phyloP scores from a whole-genome alignment of 2,888 invertebrate genomes.

The Aporophyla lueneburgensis region DNA sequence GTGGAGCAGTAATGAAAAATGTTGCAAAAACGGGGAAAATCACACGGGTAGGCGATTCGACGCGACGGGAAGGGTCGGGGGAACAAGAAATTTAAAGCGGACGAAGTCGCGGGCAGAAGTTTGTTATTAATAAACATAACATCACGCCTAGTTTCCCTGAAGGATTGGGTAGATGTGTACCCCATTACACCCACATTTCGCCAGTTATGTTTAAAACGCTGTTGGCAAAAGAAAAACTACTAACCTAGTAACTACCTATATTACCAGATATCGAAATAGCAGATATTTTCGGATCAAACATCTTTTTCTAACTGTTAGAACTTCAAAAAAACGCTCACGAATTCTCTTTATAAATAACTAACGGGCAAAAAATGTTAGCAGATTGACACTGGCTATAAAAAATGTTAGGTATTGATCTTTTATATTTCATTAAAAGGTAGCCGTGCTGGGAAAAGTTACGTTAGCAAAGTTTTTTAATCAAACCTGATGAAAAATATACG shows the following conservation, averaged over 20 bases:
- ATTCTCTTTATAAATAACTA: conserved; percentile 46
- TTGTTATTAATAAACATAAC: too few species aligned
- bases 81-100: too few species aligned
- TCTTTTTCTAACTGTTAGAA: background rate
- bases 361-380: conserved; percentile 42
- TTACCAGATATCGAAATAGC: background rate
- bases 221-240: background rate
- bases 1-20: too few species aligned
- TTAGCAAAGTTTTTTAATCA: conserved; percentile 82
- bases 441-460: conserved; percentile 69
- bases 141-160: too few species aligned
- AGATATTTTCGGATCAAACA: conserved; percentile 11
- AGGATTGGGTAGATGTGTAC: too few species aligned
- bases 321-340: conserved; percentile 33
- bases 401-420: conserved; percentile 69
- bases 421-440: conserved; percentile 73
- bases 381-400: conserved; percentile 58
- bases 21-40: too few species aligned
- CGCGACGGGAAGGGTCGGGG: too few species aligned
- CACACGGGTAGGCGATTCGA: too few species aligned
- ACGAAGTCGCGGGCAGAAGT: too few species aligned
- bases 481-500: conserved; percentile 79
- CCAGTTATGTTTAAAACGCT: too few species aligned
- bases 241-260: background rate
- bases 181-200: too few species aligned